These are phyloP conservation scores for Syngnathus floridae DNA, from an alignment of 2,113 vertebrate species.

Conservation along the genomic window DNA sequence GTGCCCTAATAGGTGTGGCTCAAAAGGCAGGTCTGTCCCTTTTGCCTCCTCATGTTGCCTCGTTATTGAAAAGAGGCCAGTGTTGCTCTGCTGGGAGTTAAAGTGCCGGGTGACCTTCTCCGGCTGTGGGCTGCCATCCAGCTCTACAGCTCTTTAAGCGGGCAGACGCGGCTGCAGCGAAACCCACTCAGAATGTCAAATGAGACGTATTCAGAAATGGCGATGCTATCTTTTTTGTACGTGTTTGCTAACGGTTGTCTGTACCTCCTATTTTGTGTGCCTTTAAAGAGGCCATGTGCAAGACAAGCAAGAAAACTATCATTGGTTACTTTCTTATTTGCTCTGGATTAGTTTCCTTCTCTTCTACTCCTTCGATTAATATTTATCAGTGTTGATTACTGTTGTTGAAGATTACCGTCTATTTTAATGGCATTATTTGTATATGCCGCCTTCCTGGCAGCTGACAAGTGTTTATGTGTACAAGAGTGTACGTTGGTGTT, in stretches of 20 bases:
- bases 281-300: constrained; percentile 31
- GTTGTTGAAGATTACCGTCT: constrained; percentile 35
- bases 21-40: constrained; percentile 5
- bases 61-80: constrained; percentile 30
- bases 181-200: constrained; percentile 56
- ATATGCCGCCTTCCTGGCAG: constrained; percentile 38
- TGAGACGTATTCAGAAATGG: constrained; percentile 50
- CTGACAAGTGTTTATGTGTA: constrained; percentile 19
- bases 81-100: constrained; percentile 33
- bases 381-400: constrained; percentile 57
- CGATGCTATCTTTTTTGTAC: constrained; percentile 36
- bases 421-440: constrained; percentile 29
- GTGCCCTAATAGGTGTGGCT: not conserved
- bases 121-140: constrained; percentile 48
- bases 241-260: constrained; percentile 22
- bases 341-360: not conserved
- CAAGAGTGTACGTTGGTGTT: not conserved
- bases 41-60: constrained; percentile 24
- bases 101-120: constrained; percentile 57
- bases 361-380: constrained; percentile 42
- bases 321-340: constrained; percentile 8
- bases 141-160: constrained; percentile 47
- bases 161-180: constrained; percentile 36
- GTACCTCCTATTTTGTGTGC: constrained; percentile 21
- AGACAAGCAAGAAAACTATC: constrained; percentile 25